A percentile compares a stretch with the other conserved stretches of the same genome.
Evolutionary conservation across 2,797 vertebrate species (phyloP).

Genomic region (Sebastiscus albofasciatus): DNA sequence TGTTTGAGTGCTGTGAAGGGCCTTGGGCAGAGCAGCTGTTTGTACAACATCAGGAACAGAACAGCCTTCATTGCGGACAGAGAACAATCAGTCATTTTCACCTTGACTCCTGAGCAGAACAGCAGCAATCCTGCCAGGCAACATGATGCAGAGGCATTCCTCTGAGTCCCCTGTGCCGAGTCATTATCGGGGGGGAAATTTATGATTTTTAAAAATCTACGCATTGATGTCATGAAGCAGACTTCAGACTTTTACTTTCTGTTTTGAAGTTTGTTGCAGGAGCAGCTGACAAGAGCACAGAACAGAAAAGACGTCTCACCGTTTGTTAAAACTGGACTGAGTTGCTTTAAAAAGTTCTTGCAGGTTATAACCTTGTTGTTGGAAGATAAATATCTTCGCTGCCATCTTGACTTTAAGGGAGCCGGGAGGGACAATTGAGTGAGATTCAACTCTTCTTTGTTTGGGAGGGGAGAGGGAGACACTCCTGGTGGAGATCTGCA

Average conservation of each 20-base stretch:
- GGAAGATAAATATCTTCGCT: background rate
- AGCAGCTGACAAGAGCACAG: background rate
- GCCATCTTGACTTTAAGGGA: background rate
- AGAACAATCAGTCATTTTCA: constrained; percentile 24
- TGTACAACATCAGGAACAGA: constrained; percentile 48
- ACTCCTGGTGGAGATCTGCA: background rate
- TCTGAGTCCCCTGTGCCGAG: background rate
- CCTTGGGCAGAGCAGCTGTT: constrained; percentile 26
- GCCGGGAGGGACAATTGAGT: too few species aligned
- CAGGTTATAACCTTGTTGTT: background rate
- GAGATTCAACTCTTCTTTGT: background rate
- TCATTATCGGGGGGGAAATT: background rate
- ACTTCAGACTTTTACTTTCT: background rate
- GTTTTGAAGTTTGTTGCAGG: background rate
- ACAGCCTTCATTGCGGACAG: constrained; percentile 9
- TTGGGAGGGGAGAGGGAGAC: background rate
- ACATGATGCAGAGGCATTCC: background rate
- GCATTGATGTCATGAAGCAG: background rate
- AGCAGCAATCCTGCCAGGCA: background rate
- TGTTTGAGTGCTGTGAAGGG: constrained; percentile 10
- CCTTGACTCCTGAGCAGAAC: constrained; percentile 1
- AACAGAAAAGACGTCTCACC: background rate
- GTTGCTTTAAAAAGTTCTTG: background rate
- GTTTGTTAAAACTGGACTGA: background rate
- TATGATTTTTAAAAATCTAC: background rate